Evolutionary conservation across 2,113 vertebrate species (phyloP).

Genomic region (Otolemur garnettii): DNA sequence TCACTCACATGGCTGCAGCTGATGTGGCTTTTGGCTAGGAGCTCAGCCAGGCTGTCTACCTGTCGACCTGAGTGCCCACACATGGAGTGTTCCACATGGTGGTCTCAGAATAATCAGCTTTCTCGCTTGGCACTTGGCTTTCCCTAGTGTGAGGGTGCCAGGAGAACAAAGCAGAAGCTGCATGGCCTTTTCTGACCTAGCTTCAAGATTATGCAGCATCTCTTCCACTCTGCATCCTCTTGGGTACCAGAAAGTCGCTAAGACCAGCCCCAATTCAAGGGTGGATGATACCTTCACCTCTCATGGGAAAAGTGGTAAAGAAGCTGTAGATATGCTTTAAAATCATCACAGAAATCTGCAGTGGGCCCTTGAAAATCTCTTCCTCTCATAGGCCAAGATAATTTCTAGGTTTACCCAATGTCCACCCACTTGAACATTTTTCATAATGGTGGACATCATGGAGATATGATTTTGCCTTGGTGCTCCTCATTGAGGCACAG

Average conservation of each 20-base stretch:
- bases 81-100: neutral
- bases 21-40: neutral
- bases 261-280: neutral
- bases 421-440: neutral
- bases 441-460: neutral
- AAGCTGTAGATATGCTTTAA: neutral
- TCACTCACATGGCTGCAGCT: neutral
- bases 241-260: neutral
- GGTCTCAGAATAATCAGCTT: neutral
- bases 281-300: neutral
- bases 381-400: neutral
- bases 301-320: neutral
- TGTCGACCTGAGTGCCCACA: neutral
- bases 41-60: neutral
- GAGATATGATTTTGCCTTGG: neutral
- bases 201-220: neutral
- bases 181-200: neutral
- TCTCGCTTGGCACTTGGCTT: neutral
- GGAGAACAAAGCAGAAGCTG: neutral
- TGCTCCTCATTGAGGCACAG: neutral
- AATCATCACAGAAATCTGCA: neutral
- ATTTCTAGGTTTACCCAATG: neutral
- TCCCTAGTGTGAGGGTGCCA: neutral
- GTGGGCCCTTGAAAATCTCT: neutral
- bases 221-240: neutral